Percentiles rank a stretch among this genome's conserved stretches.
These are phyloP conservation scores for Nautilus pompilius DNA, from an alignment of 1,140 invertebrate species.

Conservation along the genomic window DNA sequence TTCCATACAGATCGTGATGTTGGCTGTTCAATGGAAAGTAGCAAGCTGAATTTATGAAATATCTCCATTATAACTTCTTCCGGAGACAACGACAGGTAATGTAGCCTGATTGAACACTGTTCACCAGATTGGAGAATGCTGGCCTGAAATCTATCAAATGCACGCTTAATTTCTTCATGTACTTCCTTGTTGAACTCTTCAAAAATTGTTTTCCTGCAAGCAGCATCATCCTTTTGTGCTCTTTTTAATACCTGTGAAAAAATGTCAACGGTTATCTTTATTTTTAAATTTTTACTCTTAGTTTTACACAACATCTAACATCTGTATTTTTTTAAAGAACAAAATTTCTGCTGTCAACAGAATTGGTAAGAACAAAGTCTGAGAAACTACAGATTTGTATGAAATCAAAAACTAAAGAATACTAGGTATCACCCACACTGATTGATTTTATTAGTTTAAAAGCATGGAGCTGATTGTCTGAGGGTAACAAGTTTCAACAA, in stretches of 20 bases:
- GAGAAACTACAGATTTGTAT: no score
- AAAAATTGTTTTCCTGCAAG: slow-evolving; percentile 14
- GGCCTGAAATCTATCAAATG: slow-evolving; percentile 34
- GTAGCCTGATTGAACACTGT: slow-evolving; percentile 16
- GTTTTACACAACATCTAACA: no score
- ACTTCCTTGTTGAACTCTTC: slow-evolving; percentile 29
- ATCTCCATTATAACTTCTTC: slow-evolving; percentile 35
- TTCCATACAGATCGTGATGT: slow-evolving; percentile 6
- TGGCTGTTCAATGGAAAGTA: slow-evolving; percentile 20
- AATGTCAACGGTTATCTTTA: neutral
- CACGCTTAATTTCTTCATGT: slow-evolving; percentile 28
- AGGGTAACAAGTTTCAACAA: no score
- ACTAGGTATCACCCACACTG: no score
- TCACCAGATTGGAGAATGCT: slow-evolving; percentile 22
- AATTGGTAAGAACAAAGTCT: no score
- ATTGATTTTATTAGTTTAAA: no score
- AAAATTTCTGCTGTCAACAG: neutral
- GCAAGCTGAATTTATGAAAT: slow-evolving; percentile 34
- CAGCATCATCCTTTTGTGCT: slow-evolving; percentile 39
- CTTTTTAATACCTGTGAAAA: slow-evolving; percentile 43
- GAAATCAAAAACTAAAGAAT: no score
- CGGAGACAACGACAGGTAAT: slow-evolving; percentile 28
- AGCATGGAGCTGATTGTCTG: no score
- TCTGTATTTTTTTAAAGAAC: no score
- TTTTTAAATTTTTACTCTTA: no score